phyloP scores from a whole-genome alignment of 2,113 vertebrate genomes.

The Indicator maculatus region DNA sequence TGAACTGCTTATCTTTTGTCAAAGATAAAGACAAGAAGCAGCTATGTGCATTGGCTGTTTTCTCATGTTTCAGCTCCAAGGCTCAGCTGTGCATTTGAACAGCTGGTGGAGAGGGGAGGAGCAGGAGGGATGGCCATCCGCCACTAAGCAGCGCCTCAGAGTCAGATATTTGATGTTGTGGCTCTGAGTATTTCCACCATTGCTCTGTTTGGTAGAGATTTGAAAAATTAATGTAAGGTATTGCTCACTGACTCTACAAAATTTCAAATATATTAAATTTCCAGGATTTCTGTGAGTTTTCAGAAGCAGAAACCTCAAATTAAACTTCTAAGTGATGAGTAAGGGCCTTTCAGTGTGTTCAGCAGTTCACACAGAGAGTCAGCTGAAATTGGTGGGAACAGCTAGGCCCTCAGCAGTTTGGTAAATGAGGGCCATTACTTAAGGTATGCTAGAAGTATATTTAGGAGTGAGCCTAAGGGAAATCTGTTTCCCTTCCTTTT shows the following conservation, averaged over 20 bases:
- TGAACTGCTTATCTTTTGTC: not conserved
- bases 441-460: not conserved
- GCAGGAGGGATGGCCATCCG: not conserved
- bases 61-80: not conserved
- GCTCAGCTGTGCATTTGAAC: not conserved
- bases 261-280: not conserved
- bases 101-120: not conserved
- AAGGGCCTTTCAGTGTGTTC: not conserved
- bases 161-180: not conserved
- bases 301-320: not conserved
- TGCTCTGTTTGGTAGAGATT: not conserved
- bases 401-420: slow-evolving; percentile 14
- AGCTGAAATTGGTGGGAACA: slow-evolving; percentile 5
- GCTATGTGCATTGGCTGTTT: not conserved
- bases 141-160: not conserved
- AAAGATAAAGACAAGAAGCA: not conserved
- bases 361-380: not conserved
- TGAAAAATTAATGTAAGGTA: not conserved
- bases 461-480: slow-evolving; percentile 40
- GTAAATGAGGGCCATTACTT: slow-evolving; percentile 51
- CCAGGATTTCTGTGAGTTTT: not conserved
- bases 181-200: not conserved
- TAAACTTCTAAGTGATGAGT: not conserved
- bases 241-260: not conserved
- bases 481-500: slow-evolving; percentile 23